phyloP scores from a whole-genome alignment of 2,113 vertebrate species.

The Panthera uncia region DNA sequence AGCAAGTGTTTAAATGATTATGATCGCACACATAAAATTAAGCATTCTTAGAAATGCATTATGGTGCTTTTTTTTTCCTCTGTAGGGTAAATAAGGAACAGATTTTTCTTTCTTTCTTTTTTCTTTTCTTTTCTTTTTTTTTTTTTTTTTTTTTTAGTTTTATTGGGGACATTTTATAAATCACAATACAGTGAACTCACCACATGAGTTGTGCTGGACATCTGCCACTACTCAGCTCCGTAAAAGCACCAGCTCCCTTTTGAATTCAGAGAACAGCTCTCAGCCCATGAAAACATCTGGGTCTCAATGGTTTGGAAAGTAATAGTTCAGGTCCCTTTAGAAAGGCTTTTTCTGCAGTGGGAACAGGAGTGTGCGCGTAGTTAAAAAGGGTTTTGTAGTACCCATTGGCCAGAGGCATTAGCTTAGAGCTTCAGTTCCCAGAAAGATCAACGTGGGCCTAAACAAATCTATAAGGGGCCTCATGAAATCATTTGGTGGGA shows the following conservation, averaged over 20 bases:
- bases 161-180: constrained; percentile 78
- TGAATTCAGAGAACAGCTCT: constrained; percentile 51
- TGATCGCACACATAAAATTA: constrained; percentile 76
- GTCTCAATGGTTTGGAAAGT: constrained; percentile 32
- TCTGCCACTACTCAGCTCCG: constrained; percentile 30
- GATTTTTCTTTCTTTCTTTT: constrained; percentile 65
- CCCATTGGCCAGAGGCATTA: neutral
- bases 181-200: constrained; percentile 66
- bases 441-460: neutral
- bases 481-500: neutral
- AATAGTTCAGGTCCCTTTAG: neutral
- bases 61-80: constrained; percentile 26
- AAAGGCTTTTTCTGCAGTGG: neutral
- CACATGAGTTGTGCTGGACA: constrained; percentile 54
- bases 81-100: constrained; percentile 77
- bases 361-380: neutral
- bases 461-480: neutral
- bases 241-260: constrained; percentile 47
- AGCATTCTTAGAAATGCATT: constrained; percentile 76
- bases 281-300: constrained; percentile 63
- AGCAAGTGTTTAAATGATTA: constrained; percentile 73
- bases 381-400: neutral
- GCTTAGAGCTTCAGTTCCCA: neutral
- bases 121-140: neutral
- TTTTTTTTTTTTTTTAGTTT: constrained; percentile 48